Evolutionary conservation across 2,113 vertebrate species (phyloP).

Genomic region (Hypocryptadius cinnamomeus): DNA sequence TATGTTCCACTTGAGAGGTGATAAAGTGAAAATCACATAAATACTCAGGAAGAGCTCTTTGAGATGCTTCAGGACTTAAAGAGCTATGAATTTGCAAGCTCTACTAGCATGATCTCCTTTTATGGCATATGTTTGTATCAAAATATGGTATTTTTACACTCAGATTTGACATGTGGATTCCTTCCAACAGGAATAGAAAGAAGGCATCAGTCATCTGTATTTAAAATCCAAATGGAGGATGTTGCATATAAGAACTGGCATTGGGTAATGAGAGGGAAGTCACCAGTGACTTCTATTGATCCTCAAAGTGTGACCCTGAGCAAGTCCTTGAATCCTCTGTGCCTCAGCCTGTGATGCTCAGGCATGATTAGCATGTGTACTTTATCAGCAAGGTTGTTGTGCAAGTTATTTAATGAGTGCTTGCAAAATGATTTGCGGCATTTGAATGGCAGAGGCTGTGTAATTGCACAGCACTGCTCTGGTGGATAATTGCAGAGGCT

Average conservation of each 20-base stretch:
- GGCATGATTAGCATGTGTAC: background rate
- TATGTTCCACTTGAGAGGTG: background rate
- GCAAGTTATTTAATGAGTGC: background rate
- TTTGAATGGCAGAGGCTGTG: background rate
- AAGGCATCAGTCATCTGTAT: background rate
- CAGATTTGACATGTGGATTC: background rate
- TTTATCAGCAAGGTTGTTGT: slow-evolving; percentile 6
- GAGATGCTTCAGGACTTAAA: background rate
- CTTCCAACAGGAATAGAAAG: background rate
- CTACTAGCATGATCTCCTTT: background rate
- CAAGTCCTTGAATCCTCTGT: background rate
- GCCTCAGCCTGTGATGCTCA: background rate
- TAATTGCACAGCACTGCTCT: background rate
- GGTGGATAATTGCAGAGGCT: background rate
- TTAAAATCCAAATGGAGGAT: background rate
- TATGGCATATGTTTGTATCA: background rate
- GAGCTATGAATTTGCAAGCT: background rate
- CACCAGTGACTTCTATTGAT: background rate
- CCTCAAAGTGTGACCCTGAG: background rate
- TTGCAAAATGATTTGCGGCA: background rate
- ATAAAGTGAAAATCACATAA: background rate
- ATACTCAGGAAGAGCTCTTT: background rate
- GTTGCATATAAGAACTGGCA: background rate
- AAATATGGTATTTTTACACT: background rate
- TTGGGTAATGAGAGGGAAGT: background rate